Base-by-base conservation (phyloP, 2,888 invertebrate species). In the Oscheius onirici region DNA sequence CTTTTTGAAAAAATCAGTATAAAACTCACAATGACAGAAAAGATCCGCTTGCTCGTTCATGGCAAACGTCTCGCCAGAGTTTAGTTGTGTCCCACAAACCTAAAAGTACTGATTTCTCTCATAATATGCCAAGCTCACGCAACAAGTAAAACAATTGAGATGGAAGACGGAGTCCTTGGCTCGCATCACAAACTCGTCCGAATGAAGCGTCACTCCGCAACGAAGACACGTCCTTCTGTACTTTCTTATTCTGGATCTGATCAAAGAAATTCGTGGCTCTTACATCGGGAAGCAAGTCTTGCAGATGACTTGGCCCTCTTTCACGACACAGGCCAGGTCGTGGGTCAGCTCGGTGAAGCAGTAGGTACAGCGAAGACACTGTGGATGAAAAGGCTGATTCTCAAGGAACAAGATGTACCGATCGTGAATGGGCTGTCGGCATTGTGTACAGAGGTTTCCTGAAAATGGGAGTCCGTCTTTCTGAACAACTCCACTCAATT, bases 21-120 rank as follows among this genome's bases (percentile, higher is more conserved):
- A n/a, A 13, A 52, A 68, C 68, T 69, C n/a, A 69, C 69, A 34
- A 6, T 82, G 82, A 73, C 86, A 86, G 55, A 77, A 79, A 2
- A 86, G 72, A 26, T 75, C 75, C 3, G 80, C 80, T 63, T 93
- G 92, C 79, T 93, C 93, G 75, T 93, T 91, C 91, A 95, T 93
- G 40, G 95, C 95, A 88, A 95, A 95, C 83, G 93, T 93, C 87
- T 95, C 95, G 24, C 95, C 95, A 86, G 94, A 93, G 74, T 93
- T 92, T 75, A 95, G 91, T 65, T 92, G 91, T 46, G 92, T 91
- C 60, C 93, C 92, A 88, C 95, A 95, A 49, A 93, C 92, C 78
- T 78, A 65, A 44, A 71, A 2, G 11, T 57, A 13, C 17, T n/a
- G 17, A 3, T 46, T n/a, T 5, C 15, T 3, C 17, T 46, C 8